A percentile compares a stretch with the other conserved stretches of the same genome.
Evolutionary conservation across 2,888 invertebrate genomes (phyloP).

Genomic region (Polyommatus icarus): DNA sequence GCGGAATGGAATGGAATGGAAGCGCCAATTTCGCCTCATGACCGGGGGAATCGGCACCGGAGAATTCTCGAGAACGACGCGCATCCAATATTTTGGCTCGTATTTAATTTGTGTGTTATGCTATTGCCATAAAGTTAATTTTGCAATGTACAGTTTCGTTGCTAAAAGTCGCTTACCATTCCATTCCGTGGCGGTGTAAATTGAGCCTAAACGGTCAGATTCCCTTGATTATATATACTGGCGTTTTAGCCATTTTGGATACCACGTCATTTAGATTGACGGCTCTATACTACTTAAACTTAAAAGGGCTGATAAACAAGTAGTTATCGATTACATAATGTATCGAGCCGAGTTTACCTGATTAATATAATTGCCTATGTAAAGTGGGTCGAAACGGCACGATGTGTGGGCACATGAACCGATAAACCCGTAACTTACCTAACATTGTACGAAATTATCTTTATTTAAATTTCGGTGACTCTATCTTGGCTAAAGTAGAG

Average conservation of each 20-base stretch:
- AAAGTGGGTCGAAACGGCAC: constrained; percentile 13
- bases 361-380: constrained; percentile 23
- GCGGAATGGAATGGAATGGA: too few species aligned
- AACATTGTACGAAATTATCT: constrained; percentile 4
- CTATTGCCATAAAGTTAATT: too few species aligned
- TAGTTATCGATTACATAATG: not conserved
- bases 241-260: not conserved
- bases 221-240: not conserved
- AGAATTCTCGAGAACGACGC: too few species aligned
- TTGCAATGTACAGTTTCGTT: too few species aligned
- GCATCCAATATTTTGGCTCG: too few species aligned
- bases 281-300: not conserved
- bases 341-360: constrained; percentile 4
- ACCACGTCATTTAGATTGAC: not conserved
- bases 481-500: not conserved
- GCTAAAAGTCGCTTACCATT: too few species aligned
- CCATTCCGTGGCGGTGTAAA: too few species aligned
- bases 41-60: too few species aligned
- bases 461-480: not conserved
- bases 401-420: not conserved
- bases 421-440: constrained; percentile 5
- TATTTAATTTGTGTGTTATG: too few species aligned
- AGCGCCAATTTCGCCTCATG: too few species aligned
- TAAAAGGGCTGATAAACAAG: constrained; percentile 14
- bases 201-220: too few species aligned